Evolutionary conservation across 2,113 vertebrate genomes (phyloP), one percentile per base, ranked within the genome.

Genomic region (Catharus minimus): DNA sequence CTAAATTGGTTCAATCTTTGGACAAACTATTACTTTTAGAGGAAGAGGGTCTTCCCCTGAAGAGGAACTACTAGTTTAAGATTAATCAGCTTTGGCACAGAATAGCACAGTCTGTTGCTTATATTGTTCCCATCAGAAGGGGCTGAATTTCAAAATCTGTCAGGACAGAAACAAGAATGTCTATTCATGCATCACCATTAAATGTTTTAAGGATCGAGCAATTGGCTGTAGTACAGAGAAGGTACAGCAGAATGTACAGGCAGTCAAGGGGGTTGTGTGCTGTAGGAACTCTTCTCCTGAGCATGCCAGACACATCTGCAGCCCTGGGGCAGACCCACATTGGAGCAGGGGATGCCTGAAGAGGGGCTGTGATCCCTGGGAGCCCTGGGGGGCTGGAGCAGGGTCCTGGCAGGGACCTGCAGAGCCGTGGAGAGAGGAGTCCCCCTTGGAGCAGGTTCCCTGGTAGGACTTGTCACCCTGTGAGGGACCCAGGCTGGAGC

Each of bases 81-180:
- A 84, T 78, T 71, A 79, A 89, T 82, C 67, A 88, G 39, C 55
- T 76, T 84, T 90, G 72, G 60, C 61, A 67, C 41, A 92, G 58
- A 79, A 68, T 32, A 89, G 7, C 43, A 76, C 32, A 64, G 24
- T 39, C 52, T 68, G 71, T 74, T 74, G 53, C 36, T 84, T 78
- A 64, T 64, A 67, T 64, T 71, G 46, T 84, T 92, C 27, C 39
- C 16, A 72, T 75, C 47, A 49, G 74, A 92, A 74, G 28, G 21
- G 53, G 30, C 27, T 83, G 39, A 72, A 36, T 81, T 92, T 60
- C 27, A 82, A 89, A 89, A 87, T 67, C 43, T 89, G 71, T 11
- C 21, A 46, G 80, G 50, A 69, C 50, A 87, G 52, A 84, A 86
- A 36, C 15, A 33, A 15, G 23, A 56, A 69, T 56, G 4, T 12